Evolutionary conservation across 2,113 vertebrate species (phyloP), one percentile per base, ranked within the genome.

Genomic region (Heterocephalus glaber): DNA sequence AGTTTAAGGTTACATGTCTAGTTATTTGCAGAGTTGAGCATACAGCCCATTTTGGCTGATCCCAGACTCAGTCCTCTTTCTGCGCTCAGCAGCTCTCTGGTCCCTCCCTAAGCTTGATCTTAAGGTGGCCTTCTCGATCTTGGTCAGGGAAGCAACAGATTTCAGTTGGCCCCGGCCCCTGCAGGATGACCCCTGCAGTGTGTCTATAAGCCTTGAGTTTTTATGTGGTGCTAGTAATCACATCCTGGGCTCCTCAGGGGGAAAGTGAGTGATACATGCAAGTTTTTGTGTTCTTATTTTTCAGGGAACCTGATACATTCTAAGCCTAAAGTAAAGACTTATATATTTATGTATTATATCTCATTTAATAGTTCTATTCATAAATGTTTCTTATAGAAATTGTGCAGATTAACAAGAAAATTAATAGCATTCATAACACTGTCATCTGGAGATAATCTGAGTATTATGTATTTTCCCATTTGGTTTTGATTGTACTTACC

Each of bases 331-430:
- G 14, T 88, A 87, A 88, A 44, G 85, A 41, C 65, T 58, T 49
- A 0, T 49, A 47, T 86, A 24, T 82, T 74, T 89, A 58, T 89
- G 28, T 77, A 89, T 22, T 47, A 13, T 63, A 49, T 91, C 52
- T 54, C 58, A 56, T 94, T 92, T 90, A 79, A 47, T 87, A 92
- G 72, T 63, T 84, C 33, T 60, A 10, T 84, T 74, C 60, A 72
- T 61, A 74, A 77, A 52, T 80, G 4, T 63, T 86, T 26, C 35
- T 87, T 92, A 70, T 63, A 30, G 33, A 90, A 85, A 88, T 58
- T 8, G 38, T 87, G 17, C 68, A 92, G 56, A 84, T 90, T 80
- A 86, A 44, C 81, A 79, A 68, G 65, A 28, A 70, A 81, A 61
- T 47, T 66, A n/a, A 76, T 85, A 88, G 7, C 14, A 52, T 12